Base-by-base conservation (phyloP, 1,140 invertebrate species). In the Triops longicaudatus region DNA sequence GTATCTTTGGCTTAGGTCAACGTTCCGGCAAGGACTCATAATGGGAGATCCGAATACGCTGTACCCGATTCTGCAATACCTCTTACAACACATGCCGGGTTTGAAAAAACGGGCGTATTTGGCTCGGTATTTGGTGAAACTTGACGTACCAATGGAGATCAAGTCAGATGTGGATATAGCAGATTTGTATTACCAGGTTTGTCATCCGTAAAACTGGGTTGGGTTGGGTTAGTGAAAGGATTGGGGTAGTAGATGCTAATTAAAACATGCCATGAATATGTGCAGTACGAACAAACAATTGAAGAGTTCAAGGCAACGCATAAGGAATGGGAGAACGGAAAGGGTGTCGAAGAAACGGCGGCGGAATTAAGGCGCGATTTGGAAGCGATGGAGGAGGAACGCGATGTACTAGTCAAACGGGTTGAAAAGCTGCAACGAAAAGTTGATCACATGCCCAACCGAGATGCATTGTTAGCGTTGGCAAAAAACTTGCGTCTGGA, bases 311-410 rank as follows among this genome's bases (percentile, higher is more conserved):
- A 94, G 85, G 86, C 88, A 4, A 85, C 90, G 1, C 93, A 96
- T 81, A 93, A 91, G 81, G 88, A 91, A 81, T 88, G 88, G 74
- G 89, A 92, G 79, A 83, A 87, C 26, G 84, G 91, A 76, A 90
- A 89, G 80, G 88, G 86, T 78, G 73, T 14, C 72, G 75, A 76
- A 76, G 87, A 88, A 80, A 87, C 85, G 78, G 84, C 87, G 0
- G 83, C 86, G 17, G 90, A 92, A 83, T 86, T 92, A 44, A 88
- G 90, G 63, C 89, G 90, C 80, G 93, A 95, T 82, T 90, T 94
- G 11, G 88, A 89, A 81, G 89, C 92, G 44, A 95, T 96, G 92
- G 92, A 94, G 80, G 90, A 92, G 37, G 93, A 96, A 83, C 91
- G 90, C 82, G 92, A 95, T 82, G 90, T 92, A 80, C 85, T 91